Evolutionary conservation across 2,113 vertebrate species (phyloP), one percentile per base, ranked within the genome.

Genomic region (Plestiodon gilberti): DNA sequence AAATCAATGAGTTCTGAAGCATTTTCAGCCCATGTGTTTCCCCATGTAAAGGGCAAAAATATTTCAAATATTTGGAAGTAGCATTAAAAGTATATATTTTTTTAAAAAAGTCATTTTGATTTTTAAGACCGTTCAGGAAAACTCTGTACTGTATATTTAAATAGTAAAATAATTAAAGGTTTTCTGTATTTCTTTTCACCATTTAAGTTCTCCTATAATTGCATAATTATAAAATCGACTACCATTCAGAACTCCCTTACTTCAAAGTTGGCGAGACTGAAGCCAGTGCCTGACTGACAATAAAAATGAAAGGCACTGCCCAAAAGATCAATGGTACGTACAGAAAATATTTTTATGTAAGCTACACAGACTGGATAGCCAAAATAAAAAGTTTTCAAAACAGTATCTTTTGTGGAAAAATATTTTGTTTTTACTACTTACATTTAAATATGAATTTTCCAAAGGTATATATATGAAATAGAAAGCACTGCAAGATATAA

Each of bases 1-100:
- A 86, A 61, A 25, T 40, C 65, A 82, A 40, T 7, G 87, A 88
- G 76, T 81, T 38, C 35, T 7, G 71, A 82, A 65, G 87, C 78
- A 40, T 91, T 87, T 70, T 85, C 64, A 74, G 80, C 35, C 83
- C 48, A 86, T 23, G 28, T 0, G 43, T 48, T 8, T 0, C 83
- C 81, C 35, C 59, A 22, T 22, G 25, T 33, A 52, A 35, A 59
- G 35, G 20, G 20, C 18, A 28, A 22, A n/a, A 70, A 8, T 23
- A 40, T 28, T 48, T 83, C 18, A 62, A 75, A 64, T 2, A 20
- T n/a, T 43, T 28, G n/a, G 23, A n/a, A 70, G 33, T 3, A 9
- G 20, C 25, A 22, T 59, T 28, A 38, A 85, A 78, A 78, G 48
- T 57, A 40, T n/a, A n/a, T n/a, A n/a, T n/a, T n/a, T n/a, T 14